Conservation (phyloP, 2,888 invertebrate genomes). For the Hyposoter didymator region DNA sequence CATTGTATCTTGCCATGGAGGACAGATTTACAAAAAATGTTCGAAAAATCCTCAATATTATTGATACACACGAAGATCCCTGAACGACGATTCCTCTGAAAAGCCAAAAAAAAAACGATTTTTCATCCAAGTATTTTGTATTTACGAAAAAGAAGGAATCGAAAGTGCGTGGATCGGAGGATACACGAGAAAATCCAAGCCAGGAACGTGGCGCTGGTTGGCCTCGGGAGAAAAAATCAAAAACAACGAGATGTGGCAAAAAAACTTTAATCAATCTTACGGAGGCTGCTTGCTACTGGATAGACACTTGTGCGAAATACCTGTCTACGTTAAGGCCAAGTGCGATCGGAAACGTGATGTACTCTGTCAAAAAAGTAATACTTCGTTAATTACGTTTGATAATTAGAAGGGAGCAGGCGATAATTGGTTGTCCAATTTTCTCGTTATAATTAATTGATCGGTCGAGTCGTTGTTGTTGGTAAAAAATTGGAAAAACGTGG, state of each 20-base stretch:
- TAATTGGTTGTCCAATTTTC: background rate
- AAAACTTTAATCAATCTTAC: constrained; percentile 36
- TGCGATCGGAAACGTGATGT: constrained; percentile 72
- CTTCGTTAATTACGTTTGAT: background rate
- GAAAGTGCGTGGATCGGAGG: constrained; percentile 76
- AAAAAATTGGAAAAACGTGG: too few relatives aligned
- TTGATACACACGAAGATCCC: too few relatives aligned
- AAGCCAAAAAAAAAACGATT: too few relatives aligned
- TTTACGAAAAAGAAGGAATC: constrained; percentile 67
- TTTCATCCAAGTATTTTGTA: too few relatives aligned
- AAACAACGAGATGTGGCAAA: constrained; percentile 66
- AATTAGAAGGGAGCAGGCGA: background rate
- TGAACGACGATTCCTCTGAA: too few relatives aligned
- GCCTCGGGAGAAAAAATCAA: constrained; percentile 67
- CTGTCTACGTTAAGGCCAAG: constrained; percentile 66
- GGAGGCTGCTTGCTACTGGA: constrained; percentile 73
- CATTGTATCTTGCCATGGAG: background rate
- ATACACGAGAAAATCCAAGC: constrained; percentile 61
- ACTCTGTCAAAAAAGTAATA: constrained; percentile 72
- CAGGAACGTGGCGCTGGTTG: constrained; percentile 72
- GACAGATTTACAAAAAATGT: background rate
- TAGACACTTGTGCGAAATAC: constrained; percentile 68
- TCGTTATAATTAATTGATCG: background rate
- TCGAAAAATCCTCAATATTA: too few relatives aligned
- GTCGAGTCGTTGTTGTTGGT: background rate